Percentiles rank a stretch among this genome's conserved stretches.
Conservation (phyloP, 2,888 invertebrate species). For the Conistra vaccinii region DNA sequence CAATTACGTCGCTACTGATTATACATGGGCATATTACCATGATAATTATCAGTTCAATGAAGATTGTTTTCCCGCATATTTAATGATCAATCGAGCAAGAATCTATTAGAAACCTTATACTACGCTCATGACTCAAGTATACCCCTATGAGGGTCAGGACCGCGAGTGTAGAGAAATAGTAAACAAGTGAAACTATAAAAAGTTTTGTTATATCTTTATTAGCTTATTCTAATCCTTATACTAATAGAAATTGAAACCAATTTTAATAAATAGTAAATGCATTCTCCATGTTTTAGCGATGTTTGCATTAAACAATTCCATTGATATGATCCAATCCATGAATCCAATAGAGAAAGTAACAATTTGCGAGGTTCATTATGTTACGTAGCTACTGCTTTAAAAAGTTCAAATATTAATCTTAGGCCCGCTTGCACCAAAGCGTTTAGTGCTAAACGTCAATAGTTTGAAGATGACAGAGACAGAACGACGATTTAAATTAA, state of each 20-base stretch:
- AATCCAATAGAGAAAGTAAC: background rate
- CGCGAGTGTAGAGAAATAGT: background rate
- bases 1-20: slow-evolving; percentile 70
- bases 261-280: slow-evolving; percentile 21
- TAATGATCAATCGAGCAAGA: slow-evolving; percentile 29
- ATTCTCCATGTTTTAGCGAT: background rate
- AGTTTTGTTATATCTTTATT: slow-evolving; percentile 29
- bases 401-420: background rate
- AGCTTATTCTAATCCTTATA: slow-evolving; percentile 33
- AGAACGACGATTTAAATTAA: background rate
- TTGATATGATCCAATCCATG: background rate
- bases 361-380: background rate
- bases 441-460: background rate
- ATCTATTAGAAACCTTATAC: slow-evolving; percentile 39
- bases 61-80: slow-evolving; percentile 63
- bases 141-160: background rate
- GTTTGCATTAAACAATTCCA: background rate
- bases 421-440: background rate
- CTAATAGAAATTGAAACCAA: slow-evolving; percentile 30
- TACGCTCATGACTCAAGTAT: slow-evolving; percentile 27
- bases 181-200: slow-evolving; percentile 30
- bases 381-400: background rate
- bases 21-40: slow-evolving; percentile 64
- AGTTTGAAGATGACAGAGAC: background rate
- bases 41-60: slow-evolving; percentile 65